These are phyloP conservation scores for Chorisops tibialis DNA, from an alignment of 2,888 invertebrate genomes.

Conservation along the genomic window DNA sequence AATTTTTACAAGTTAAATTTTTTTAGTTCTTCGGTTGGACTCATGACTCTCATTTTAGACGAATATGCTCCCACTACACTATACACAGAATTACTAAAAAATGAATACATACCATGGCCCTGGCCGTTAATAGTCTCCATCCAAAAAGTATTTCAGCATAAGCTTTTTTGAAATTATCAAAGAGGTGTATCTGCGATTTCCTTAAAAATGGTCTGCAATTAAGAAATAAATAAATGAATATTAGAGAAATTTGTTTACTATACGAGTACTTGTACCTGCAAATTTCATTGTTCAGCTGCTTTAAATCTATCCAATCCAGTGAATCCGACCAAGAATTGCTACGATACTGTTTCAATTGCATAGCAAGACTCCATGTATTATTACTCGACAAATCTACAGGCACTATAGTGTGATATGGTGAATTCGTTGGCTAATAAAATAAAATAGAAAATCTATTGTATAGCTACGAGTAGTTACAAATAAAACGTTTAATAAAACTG, in stretches of 20 bases:
- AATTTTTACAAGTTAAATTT: no score
- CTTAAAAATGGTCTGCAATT: constrained; percentile 39
- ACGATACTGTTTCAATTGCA: constrained; percentile 65
- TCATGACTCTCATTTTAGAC: no score
- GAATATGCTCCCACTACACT: no score
- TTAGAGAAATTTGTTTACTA: constrained; percentile 35
- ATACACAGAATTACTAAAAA: neutral
- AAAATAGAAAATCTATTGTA: no score
- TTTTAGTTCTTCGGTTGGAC: no score
- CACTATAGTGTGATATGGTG: constrained; percentile 81
- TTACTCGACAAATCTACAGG: constrained; percentile 70
- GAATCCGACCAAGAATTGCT: constrained; percentile 88
- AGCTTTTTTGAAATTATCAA: constrained; percentile 79
- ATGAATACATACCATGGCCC: constrained; percentile 55
- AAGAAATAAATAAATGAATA: constrained; percentile 13
- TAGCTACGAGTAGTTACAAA: no score
- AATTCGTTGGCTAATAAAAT: constrained; percentile 64
- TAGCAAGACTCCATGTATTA: constrained; percentile 61
- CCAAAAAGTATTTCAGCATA: constrained; percentile 87
- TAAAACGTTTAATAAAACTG: no score
- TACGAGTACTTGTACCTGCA: constrained; percentile 12
- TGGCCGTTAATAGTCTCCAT: constrained; percentile 76
- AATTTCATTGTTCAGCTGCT: constrained; percentile 26
- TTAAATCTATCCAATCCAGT: constrained; percentile 61
- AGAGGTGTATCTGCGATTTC: constrained; percentile 52